Base-by-base conservation (phyloP, 2,888 invertebrate genomes). In the Andricus quercusramuli region DNA sequence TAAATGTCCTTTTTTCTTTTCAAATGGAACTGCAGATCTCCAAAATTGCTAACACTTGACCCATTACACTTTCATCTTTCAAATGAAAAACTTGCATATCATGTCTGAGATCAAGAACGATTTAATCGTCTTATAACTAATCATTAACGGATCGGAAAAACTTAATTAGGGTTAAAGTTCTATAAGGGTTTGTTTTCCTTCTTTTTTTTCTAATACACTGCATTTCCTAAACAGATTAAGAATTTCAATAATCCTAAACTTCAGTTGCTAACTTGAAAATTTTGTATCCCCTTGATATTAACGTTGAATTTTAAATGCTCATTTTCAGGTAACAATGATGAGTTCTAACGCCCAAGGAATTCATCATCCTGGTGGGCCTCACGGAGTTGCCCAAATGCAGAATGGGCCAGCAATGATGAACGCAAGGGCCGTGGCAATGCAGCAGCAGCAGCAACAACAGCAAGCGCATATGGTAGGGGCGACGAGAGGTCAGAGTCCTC, bases 341-440 rank as follows among this genome's bases (percentile, higher is more conserved):
- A 94, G 91, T 4, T 89, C 91, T 5, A 92, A 91, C 84, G 89
- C 92, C 93, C 95, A 92, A 86, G 90, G 91, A 76, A 90, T 92
- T 78, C 92, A 92, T 80, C 93, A 93, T 85, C 90, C 91, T 25
- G 88, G 88, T 62, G 91, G 89, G 32, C 91, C 90, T 22, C 92
- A 92, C 62, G 90, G 89, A 4, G 91, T 92, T 17, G 87, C 87
- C 62, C 92, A 91, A 80, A 95, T 97, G 94, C 96, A 96, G 91
- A 97, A 97, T 91, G 97, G 97, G 1, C 97, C 97, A 22, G 91
- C 88, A 0, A 94, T 97, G 92, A 94, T 96, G 94, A 91, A 93
- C 80, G 93, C 94, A 22, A 91, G 94, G 65, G 91, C 93, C 20
- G 94, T 94, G 29, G 92, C 92, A 8, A 91, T 93, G 85, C 93